Percentiles rank a stretch among this genome's conserved stretches.
Evolutionary conservation across 2,888 invertebrate species (phyloP).

Genomic region (Pteria penguin): DNA sequence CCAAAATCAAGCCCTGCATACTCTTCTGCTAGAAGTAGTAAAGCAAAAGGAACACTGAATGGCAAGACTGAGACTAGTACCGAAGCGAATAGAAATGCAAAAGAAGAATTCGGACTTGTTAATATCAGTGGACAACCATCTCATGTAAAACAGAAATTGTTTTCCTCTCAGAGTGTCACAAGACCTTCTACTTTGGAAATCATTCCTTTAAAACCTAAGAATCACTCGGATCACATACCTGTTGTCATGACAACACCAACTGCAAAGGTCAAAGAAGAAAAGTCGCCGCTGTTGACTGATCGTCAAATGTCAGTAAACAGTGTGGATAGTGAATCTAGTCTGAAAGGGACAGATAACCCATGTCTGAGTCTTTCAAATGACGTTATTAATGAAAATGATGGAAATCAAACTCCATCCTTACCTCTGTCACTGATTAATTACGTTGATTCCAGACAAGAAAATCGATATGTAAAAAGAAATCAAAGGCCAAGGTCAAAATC

Average conservation of each 20-base stretch:
- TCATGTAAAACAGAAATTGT: neutral
- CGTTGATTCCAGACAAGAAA: neutral
- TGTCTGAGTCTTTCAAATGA: conserved; percentile 36
- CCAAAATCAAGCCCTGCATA: conserved; percentile 53
- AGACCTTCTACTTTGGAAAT: conserved; percentile 40
- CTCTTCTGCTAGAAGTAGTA: conserved; percentile 33
- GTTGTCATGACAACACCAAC: conserved; percentile 46
- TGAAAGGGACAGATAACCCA: conserved; percentile 55
- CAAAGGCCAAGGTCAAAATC: neutral
- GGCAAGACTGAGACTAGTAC: neutral
- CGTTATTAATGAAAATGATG: conserved; percentile 2
- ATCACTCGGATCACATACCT: conserved; percentile 38
- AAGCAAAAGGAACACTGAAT: neutral
- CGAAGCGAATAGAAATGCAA: neutral
- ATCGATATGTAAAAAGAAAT: neutral
- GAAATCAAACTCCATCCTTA: neutral
- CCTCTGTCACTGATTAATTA: neutral
- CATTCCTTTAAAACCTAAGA: neutral
- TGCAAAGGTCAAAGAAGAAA: conserved; percentile 51
- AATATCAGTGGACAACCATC: neutral
- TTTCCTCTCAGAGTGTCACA: neutral
- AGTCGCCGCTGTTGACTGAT: conserved; percentile 50
- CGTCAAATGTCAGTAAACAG: conserved; percentile 33
- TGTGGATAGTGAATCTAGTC: conserved; percentile 28
- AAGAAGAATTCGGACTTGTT: neutral